Evolutionary conservation across 2,113 vertebrate genomes (phyloP).

Genomic region (Circaetus gallicus): DNA sequence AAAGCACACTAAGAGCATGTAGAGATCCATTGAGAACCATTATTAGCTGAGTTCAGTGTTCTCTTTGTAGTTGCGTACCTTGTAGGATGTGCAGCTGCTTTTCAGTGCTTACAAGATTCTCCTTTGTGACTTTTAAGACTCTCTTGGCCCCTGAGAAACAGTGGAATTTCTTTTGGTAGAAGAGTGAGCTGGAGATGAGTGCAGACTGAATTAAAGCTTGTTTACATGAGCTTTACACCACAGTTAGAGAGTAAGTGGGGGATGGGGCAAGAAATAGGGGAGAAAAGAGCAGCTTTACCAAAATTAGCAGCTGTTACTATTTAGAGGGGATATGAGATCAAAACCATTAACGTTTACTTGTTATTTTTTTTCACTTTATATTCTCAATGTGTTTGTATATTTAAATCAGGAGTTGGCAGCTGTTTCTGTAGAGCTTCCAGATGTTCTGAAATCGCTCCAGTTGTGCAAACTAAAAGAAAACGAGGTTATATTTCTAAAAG

Average conservation of each 20-base stretch:
- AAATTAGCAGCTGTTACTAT: neutral
- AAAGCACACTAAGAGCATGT: neutral
- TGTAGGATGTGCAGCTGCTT: neutral
- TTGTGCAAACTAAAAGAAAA: constrained; percentile 86
- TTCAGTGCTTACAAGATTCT: neutral
- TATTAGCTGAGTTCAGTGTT: neutral
- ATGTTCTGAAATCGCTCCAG: constrained; percentile 86
- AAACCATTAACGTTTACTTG: neutral
- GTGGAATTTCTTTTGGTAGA: neutral
- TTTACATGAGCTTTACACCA: neutral
- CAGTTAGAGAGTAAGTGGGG: neutral
- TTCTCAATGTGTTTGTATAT: neutral
- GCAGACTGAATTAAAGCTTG: neutral
- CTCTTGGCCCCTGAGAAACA: neutral
- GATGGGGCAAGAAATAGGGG: neutral
- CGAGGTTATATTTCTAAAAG: constrained; percentile 89
- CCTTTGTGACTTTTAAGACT: neutral
- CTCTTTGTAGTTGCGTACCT: neutral
- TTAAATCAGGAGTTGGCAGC: constrained; percentile 76
- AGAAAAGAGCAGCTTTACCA: neutral
- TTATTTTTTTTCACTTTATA: neutral
- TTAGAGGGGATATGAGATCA: neutral
- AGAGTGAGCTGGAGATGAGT: neutral
- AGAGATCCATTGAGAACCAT: neutral
- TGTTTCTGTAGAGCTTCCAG: constrained; percentile 83